Evolutionary conservation across 2,797 vertebrate genomes (phyloP).

Genomic region (Urocyon cinereoargenteus): DNA sequence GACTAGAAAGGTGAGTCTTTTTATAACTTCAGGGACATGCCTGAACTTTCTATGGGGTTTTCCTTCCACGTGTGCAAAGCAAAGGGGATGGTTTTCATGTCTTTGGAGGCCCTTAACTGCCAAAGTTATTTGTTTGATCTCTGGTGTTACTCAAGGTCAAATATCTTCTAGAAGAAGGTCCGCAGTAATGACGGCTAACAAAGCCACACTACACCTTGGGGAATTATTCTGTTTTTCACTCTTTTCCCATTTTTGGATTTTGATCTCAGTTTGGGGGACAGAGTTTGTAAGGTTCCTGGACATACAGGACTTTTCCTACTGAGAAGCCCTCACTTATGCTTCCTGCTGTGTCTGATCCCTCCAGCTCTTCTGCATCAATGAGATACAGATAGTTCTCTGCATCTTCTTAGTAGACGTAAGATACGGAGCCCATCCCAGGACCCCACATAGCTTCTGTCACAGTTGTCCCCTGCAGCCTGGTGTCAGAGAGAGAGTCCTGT

Average conservation of each 20-base stretch:
- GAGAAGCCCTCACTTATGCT: neutral
- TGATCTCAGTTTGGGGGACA: neutral
- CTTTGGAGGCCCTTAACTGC: neutral
- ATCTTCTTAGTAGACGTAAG: neutral
- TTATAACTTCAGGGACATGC: no score
- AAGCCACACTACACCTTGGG: rapidly evolving
- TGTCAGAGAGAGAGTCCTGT: neutral
- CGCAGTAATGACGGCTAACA: rapidly evolving
- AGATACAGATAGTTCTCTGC: neutral
- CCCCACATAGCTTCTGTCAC: neutral
- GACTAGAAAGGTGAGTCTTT: neutral
- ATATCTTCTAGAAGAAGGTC: no score
- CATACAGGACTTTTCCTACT: neutral
- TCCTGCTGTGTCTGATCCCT: neutral
- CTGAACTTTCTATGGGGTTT: neutral
- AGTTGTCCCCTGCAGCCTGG: neutral
- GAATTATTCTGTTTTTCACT: neutral
- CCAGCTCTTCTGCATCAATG: neutral
- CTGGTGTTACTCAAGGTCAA: neutral
- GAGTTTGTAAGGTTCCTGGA: neutral
- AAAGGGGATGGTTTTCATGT: neutral
- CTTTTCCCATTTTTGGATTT: neutral
- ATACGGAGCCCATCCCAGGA: rapidly evolving
- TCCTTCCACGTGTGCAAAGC: neutral
- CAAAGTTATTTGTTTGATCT: neutral